Conservation (phyloP, 2,113 vertebrate genomes). For the Perccottus glenii region DNA sequence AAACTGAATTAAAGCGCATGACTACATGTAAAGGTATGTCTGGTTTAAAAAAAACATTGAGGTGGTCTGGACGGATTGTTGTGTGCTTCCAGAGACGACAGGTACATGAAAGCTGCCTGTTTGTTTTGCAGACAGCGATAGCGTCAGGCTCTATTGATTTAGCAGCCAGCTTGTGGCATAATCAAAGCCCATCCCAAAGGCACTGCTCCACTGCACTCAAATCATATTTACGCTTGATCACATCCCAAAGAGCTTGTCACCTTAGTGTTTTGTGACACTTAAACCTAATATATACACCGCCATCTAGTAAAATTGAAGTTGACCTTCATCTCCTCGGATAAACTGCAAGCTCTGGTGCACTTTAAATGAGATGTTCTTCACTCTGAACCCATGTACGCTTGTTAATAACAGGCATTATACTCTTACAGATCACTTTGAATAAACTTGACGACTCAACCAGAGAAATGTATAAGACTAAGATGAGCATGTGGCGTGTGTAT, state of each 20-base stretch:
- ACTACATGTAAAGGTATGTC: conserved; percentile 14
- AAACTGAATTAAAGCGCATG: neutral
- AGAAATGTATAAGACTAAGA: neutral
- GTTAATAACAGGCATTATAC: conserved; percentile 29
- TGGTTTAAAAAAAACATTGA: conserved; percentile 6
- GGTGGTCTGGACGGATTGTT: conserved; percentile 29
- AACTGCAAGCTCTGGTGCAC: conserved; percentile 42
- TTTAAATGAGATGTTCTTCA: conserved; percentile 33
- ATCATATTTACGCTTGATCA: conserved; percentile 72
- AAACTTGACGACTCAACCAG: neutral
- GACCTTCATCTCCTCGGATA: conserved; percentile 65
- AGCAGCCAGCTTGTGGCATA: conserved; percentile 64
- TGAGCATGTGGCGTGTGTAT: too few species aligned
- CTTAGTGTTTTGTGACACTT: conserved; percentile 67
- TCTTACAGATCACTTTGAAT: neutral
- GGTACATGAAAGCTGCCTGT: conserved; percentile 41
- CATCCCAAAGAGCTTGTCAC: conserved; percentile 73
- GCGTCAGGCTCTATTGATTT: conserved; percentile 71
- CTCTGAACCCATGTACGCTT: neutral
- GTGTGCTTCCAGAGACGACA: conserved; percentile 37
- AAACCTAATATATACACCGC: conserved; percentile 60
- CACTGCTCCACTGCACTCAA: conserved; percentile 67
- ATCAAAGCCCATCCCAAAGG: conserved; percentile 70
- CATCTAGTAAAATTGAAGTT: conserved; percentile 59
- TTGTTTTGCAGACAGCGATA: conserved; percentile 52